Base-by-base conservation (phyloP, 2,888 invertebrate genomes). In the Corbicula japonica region DNA sequence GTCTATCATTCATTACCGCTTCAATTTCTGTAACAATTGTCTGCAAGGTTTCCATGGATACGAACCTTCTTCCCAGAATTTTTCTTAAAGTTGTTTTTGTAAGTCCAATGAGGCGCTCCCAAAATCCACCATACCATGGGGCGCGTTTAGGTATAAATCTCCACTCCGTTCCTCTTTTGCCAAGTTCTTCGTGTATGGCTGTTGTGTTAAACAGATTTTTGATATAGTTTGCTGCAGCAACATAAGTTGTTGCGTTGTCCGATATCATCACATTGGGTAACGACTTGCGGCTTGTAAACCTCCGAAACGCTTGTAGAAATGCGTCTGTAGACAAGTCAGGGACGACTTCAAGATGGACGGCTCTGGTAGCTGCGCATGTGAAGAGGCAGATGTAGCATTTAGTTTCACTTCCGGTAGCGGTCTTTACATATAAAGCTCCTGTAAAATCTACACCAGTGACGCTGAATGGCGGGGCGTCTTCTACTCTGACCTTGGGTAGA, bases 111-210 rank as follows among this genome's bases (percentile, higher is more conserved):
- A 85, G 48, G 12, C 81, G 41, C 41, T 85, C 81, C 79, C 80
- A 85, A n/a, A 58, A 83, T 30, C 84, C 84, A 12, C 84, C 83
- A 52, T 58, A 85, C 83, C 78, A 81, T 0, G 84, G 83, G 1
- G 81, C 83, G 21, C 79, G 26, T 44, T 61, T 65, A 3, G 73
- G 78, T 26, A 78, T 85, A 58, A 86, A 82, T 54, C 46, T 35
- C 83, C 80, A 83, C 5, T 58, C 61, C 0, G 61, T 75, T 61
- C 68, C 63, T 35, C 38, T 34, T 21, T 8, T 44, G 4, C 5
- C 58, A 18, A 76, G 41, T 4, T 10, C 21, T 21, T 32, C 34
- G 2, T 35, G 15, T 3, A 44, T 28, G 1, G 18, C 23, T 2
- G 41, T 10, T 2, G 60, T 26, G 5, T 35, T 8, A 23, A n/a